Evolutionary conservation across 2,113 vertebrate genomes (phyloP).

Genomic region (Phylloscopus trochilus): DNA sequence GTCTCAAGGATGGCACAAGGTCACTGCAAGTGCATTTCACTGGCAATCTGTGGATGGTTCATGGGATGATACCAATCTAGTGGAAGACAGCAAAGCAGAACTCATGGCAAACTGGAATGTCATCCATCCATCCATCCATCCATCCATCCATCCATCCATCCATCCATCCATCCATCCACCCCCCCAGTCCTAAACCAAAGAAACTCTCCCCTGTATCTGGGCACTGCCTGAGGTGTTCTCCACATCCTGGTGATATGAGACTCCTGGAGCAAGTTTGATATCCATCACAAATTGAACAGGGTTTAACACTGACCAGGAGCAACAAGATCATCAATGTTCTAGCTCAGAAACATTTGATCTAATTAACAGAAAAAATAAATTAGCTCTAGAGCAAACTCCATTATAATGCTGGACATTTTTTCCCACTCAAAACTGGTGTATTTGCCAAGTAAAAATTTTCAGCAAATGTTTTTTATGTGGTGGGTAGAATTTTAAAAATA

Average conservation of each 20-base stretch:
- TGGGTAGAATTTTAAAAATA: slow-evolving; percentile 24
- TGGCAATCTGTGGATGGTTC: neutral
- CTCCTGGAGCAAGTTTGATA: neutral
- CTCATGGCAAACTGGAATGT: neutral
- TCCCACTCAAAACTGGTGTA: neutral
- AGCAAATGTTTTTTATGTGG: neutral
- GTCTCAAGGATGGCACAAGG: neutral
- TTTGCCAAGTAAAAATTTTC: neutral
- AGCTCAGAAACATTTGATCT: neutral
- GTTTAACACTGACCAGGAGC: neutral
- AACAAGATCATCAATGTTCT: neutral
- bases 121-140: neutral
- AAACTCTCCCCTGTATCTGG: neutral
- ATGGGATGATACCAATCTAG: neutral
- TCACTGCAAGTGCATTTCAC: neutral
- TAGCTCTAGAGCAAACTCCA: neutral
- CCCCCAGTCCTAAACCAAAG: neutral
- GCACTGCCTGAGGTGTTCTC: neutral
- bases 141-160: neutral
- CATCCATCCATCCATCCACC: neutral
- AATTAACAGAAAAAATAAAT: neutral
- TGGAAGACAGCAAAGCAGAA: neutral
- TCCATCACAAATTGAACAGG: neutral
- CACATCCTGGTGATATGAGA: rapidly evolving
- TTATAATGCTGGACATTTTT: neutral